Evolutionary conservation across 2,888 invertebrate species (phyloP).

Genomic region (Tanaodytes sp.): DNA sequence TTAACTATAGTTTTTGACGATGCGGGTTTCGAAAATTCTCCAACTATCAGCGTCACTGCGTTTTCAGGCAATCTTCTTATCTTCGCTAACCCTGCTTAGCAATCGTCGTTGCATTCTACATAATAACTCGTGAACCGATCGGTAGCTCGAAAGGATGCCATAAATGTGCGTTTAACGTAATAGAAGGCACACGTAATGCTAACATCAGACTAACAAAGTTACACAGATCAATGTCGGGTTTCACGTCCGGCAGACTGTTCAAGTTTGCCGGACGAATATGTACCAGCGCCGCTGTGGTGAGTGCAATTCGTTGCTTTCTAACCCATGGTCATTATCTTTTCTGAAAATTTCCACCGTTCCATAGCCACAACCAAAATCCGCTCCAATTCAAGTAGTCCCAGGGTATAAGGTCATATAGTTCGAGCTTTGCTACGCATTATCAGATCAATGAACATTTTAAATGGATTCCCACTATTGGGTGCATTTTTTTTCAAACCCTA

Average conservation of each 20-base stretch:
- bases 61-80: constrained; percentile 33
- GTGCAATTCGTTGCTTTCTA: constrained; percentile 35
- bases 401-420: too few species aligned
- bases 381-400: too few species aligned
- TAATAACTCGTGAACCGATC: constrained; percentile 28
- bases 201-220: constrained; percentile 65
- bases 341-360: too few species aligned
- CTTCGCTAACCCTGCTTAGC: constrained; percentile 23
- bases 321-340: too few species aligned
- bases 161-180: constrained; percentile 67
- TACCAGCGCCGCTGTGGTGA: constrained; percentile 63
- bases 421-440: too few species aligned
- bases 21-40: too few species aligned
- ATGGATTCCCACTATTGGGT: too few species aligned
- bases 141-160: constrained; percentile 60
- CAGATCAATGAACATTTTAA: too few species aligned
- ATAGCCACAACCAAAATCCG: too few species aligned
- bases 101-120: constrained; percentile 22
- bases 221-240: constrained; percentile 64
- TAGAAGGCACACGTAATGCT: constrained; percentile 59
- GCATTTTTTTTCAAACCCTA: too few species aligned
- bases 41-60: too few species aligned
- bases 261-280: constrained; percentile 63
- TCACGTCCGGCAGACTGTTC: constrained; percentile 63
- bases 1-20: too few species aligned